Conservation (phyloP, 2,113 vertebrate species). For the Psittacus erithacus region DNA sequence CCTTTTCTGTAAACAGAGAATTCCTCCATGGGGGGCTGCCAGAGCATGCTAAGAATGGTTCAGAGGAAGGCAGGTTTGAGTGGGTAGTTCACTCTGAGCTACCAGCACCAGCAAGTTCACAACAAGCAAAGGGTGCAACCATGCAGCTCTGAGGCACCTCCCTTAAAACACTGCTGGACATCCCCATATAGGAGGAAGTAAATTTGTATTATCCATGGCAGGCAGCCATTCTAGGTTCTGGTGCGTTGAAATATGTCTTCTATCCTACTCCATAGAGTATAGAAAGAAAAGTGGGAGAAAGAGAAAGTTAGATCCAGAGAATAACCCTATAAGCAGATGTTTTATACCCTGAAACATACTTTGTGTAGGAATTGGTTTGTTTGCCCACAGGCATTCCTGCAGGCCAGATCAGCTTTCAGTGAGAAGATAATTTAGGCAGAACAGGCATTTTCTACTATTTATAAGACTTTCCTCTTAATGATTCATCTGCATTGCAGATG, state of each 20-base stretch:
- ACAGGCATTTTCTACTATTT: conserved; percentile 45
- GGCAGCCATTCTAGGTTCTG: not conserved
- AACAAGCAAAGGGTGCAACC: not conserved
- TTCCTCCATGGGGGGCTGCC: rapidly evolving
- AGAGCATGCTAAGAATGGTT: not conserved
- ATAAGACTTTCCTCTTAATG: conserved; percentile 19
- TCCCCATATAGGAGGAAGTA: not conserved
- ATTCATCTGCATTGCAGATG: not conserved
- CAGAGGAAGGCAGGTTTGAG: not conserved
- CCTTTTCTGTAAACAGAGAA: not conserved
- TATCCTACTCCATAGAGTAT: not conserved
- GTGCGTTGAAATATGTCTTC: not conserved
- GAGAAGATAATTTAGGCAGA: conserved; percentile 28
- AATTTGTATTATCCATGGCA: not conserved
- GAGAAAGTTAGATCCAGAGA: not conserved
- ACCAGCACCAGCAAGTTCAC: not conserved
- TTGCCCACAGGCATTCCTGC: conserved; percentile 45
- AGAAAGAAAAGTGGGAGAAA: not conserved
- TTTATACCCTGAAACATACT: conserved; percentile 16
- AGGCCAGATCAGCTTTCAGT: conserved; percentile 48
- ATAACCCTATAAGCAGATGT: conserved; percentile 48
- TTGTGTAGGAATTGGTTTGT: conserved; percentile 24
- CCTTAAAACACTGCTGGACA: not conserved
- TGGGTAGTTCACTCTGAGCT: not conserved
- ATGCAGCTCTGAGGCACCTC: not conserved